Base-by-base conservation (phyloP, 1,140 invertebrate genomes). In the Drosophila melanogaster region DNA sequence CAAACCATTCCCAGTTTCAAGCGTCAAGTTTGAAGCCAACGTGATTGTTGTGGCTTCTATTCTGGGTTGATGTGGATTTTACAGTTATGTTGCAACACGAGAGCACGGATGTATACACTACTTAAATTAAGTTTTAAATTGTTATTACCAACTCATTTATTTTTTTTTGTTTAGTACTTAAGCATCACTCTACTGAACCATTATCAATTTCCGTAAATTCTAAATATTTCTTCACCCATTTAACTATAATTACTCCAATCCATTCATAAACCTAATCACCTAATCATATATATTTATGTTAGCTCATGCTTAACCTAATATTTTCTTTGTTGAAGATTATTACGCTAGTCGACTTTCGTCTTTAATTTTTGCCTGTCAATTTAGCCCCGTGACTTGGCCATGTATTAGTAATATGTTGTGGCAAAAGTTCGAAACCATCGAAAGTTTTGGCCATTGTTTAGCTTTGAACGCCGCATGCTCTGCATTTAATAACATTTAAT, bases 401-500 rank as follows among this genome's bases (percentile, higher is more conserved):
- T 72, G 46, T 40, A 64, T 51, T 56, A 64, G 58, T 37, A 40
- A 62, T 76, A 51, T 59, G 55, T 60, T 74, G 35, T 49, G 17
- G 57, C 8, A 7, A 53, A 56, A 76, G 55, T 67, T 81, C 60
- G 37, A 38, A 53, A 38, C 17, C 54, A 65, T 79, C 65, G 50
- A 72, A 87, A 87, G 73, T 44, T 81, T 85, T 44, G 50, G 49
- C 69, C 74, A 74, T 51, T 64, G 69, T 86, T 85, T 79, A 61
- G 43, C 1, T 61, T 70, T 47, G 59, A 37, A 40, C 43, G 41
- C 57, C 79, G 41, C 67, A 70, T 81, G 58, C 65, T 87, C 67
- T 87, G 78, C 81, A 85, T 87, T 87, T 85, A 85, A 85, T 78
- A 85, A 85, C 78, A 79, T 79, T 83, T 79, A 72, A 71, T 86